Evolutionary conservation across 2,888 invertebrate genomes (phyloP), one percentile per base, ranked within the genome.

Genomic region (Unio pictorum): DNA sequence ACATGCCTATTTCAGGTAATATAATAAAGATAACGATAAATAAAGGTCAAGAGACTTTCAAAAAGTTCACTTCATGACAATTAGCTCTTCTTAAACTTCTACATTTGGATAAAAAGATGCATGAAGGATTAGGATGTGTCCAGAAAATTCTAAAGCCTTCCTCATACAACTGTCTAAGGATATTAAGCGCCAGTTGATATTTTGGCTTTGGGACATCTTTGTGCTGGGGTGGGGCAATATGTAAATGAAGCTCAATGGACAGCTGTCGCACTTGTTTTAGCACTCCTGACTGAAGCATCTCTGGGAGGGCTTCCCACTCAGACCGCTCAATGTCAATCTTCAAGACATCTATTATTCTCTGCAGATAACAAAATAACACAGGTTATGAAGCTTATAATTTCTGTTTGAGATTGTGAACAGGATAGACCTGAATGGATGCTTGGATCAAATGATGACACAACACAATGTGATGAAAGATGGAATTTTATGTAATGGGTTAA

Each of bases 311-410:
- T 55, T 74, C 62, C 82, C 82, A 82, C 61, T 82, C 82, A 74
- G 78, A 82, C 55, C 72, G 75, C 64, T 82, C 82, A 5, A 82
- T 75, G 67, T 82, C 82, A 64, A 82, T 64, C 63, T 82, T 82
- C 15, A 82, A 61, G n/a, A 80, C 70, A 15, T 64, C 57, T 34
- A 82, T 66, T 0, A 56, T 59, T n/a, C 61, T 67, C 82, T 82
- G 76, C 15, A 69, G 59, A 18, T 54, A 26, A 64, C 45, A 45
- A 45, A 45, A 45, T 45, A 45, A 15, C 3, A 45, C 15, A 15
- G 8, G 45, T 45, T 45, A 45, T 15, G 15, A 45, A 15, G 3
- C 11, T 45, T 15, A 45, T 45, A 45, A 45, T 45, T 34, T 34
- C 34, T 34, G 34, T 34, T 34, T 34, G 34, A 6, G 34, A 34